Evolutionary conservation across 2,113 vertebrate species (phyloP), one percentile per base, ranked within the genome.

Genomic region (Scartelaos histophorus): DNA sequence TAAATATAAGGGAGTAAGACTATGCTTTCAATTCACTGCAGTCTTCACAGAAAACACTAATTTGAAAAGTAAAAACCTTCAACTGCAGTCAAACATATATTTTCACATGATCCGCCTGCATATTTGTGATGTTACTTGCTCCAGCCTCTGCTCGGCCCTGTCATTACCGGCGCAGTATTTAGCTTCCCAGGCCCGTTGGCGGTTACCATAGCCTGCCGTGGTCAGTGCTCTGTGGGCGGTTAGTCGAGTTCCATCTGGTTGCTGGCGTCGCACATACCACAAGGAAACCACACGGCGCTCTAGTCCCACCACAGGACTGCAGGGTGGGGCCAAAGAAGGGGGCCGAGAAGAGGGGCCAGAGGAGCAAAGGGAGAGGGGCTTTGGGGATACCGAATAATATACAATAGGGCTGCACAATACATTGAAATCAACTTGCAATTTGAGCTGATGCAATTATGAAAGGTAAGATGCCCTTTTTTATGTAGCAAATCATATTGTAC

Each of bases 231-330:
- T 80, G 86, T 82, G 89, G 90, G 89, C 89, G 13, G 71, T 22
- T 11, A 78, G 87, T 82, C 82, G 17, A 69, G 82, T 88, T 88
- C 88, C 90, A 90, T 92, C 86, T 91, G 89, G 85, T 79, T 25
- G 80, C 88, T 92, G 91, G 91, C 90, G 91, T 90, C 91, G 66
- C 70, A 76, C 80, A 72, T 53, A 60, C 89, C 89, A 69, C 82
- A 85, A 68, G 79, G 73, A 91, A 90, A 89, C 86, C 88, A 82
- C 85, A 66, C 82, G 73, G 87, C 67, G 58, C 82, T 88, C 73
- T 47, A 76, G 49, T 68, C 68, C 45, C 0, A 86, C 90, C 90
- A 84, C 90, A 78, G 73, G 87, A 91, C 87, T 85, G 80, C 82
- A 82, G 88, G 88, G 90, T 75, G 90, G 88, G 70, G 83, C 84